phyloP scores from a whole-genome alignment of 2,113 vertebrate species.

The Petroica traversi region DNA sequence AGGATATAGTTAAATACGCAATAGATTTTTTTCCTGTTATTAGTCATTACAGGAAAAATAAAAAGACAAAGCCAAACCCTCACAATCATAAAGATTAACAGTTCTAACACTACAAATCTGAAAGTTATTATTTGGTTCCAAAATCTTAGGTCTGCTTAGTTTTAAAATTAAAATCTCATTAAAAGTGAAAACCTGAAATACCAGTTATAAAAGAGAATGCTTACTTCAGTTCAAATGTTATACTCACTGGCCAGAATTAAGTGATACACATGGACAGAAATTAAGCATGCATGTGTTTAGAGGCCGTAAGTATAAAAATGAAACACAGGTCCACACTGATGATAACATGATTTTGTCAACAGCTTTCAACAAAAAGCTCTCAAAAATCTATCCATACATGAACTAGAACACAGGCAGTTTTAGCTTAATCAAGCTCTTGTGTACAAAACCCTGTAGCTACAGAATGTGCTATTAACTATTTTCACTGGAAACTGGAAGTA shows the following conservation, averaged over 20 bases:
- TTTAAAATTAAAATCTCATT: not conserved
- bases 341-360: not conserved
- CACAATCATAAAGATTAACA: not conserved
- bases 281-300: fast-evolving
- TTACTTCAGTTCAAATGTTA: not conserved
- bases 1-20: not conserved
- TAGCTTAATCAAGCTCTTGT: not conserved
- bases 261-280: not conserved
- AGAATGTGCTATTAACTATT: not conserved
- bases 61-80: not conserved
- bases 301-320: not conserved
- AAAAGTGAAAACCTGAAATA: not conserved
- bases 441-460: not conserved
- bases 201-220: not conserved
- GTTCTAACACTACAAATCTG: not conserved
- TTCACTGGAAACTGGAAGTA: not conserved
- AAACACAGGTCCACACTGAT: not conserved
- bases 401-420: not conserved
- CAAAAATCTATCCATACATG: not conserved
- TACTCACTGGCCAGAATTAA: not conserved
- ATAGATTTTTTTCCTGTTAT: not conserved
- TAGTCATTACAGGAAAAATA: not conserved
- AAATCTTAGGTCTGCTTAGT: not conserved
- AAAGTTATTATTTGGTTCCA: not conserved
- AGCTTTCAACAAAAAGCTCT: not conserved